A percentile compares a stretch with the other conserved stretches of the same genome.
These are phyloP conservation scores for Toxotes lorentzi DNA, from an alignment of 2,797 vertebrate genomes.

Conservation along the genomic window DNA sequence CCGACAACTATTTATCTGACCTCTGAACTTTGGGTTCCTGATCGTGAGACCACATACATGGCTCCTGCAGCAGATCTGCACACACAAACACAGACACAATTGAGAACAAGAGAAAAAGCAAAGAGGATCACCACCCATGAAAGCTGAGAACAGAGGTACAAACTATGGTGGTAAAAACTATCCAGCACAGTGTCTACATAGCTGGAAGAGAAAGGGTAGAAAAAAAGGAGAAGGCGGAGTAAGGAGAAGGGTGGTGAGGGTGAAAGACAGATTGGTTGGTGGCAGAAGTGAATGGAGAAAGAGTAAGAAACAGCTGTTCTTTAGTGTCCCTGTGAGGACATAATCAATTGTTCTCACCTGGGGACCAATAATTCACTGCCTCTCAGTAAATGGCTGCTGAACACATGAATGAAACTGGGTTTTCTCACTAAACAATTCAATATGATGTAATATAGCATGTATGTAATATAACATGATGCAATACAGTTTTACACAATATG, in stretches of 20 bases:
- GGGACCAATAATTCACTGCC: conserved; percentile 59
- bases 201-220: neutral
- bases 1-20: conserved; percentile 79
- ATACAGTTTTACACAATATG: neutral
- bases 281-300: conserved; percentile 42
- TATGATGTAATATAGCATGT: neutral
- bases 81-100: neutral
- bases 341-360: conserved; percentile 67
- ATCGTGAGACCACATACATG: conserved; percentile 44
- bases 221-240: neutral
- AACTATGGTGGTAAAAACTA: neutral
- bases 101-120: neutral
- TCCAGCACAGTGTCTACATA: neutral
- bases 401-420: conserved; percentile 38
- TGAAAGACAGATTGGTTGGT: conserved; percentile 23
- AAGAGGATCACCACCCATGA: neutral
- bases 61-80: conserved; percentile 26
- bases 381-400: conserved; percentile 36
- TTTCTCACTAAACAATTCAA: neutral
- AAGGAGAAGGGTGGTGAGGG: neutral
- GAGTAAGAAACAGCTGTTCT: conserved; percentile 68
- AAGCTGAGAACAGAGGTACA: neutral
- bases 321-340: conserved; percentile 63
- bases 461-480: neutral
- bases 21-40: conserved; percentile 64